Base-by-base conservation (phyloP, 2,113 vertebrate genomes). In the Dasyprocta punctata region DNA sequence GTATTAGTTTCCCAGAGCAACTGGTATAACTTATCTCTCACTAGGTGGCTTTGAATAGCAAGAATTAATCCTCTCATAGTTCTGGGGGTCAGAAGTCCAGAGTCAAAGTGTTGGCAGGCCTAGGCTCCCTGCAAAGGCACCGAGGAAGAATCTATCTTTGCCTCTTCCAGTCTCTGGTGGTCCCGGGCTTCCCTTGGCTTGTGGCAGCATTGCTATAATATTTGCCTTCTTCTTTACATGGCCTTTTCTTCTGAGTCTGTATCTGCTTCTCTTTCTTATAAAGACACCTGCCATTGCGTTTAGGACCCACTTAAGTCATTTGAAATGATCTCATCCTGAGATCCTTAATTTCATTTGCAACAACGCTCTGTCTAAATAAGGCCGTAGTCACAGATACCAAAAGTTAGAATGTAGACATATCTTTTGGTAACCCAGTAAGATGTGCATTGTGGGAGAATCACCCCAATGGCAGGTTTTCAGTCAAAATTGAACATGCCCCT, bases 131-230 rank as follows among this genome's bases (percentile, higher is more conserved):
- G 47, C 7, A 67, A 5, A 82, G 87, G 22, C 49, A 49, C 54
- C 9, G 6, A 24, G 30, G 22, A 47, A 58, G 56, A 19, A 8
- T 7, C n/a, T 33, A 22, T 3, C 14, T 2, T 13, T 5, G 14
- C 82, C 10, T 26, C 19, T 17, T n/a, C 47, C 11, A 8, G 63
- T 12, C 1, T 36, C 58, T 44, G 81, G 38, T 54, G 67, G 41
- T 11, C 19, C 0, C 2, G 1, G 41, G 47, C 6, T 5, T 13
- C 1, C 75, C 52, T 52, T 83, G 38, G 38, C 85, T 84, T 19
- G 11, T 38, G 44, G 77, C 24, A 3, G 4, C 19, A 0, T 28
- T 16, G 4, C 26, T 26, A 4, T 41, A 3, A 1, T 10, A 38
- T 58, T 58, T 58, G 56, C 3, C 3, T n/a, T 17, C 30, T 1